Percentiles rank a stretch among this genome's conserved stretches.
These are phyloP conservation scores for Matsumyia berberina DNA, from an alignment of 2,888 invertebrate genomes.

Conservation along the genomic window DNA sequence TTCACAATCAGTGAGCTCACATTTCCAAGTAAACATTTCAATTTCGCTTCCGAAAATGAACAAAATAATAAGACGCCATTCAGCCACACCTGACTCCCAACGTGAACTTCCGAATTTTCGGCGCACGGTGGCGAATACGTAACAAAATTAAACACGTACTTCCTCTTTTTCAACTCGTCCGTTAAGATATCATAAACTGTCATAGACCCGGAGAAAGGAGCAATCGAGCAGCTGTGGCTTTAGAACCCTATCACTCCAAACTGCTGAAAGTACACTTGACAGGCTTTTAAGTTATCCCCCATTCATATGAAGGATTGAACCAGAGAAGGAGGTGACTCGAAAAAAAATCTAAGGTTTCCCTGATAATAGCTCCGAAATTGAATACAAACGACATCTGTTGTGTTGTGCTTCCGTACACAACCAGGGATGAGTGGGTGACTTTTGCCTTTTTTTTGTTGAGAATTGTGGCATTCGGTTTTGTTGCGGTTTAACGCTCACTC, in stretches of 20 bases:
- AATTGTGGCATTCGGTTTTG: neutral
- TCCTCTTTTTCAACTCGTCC: neutral
- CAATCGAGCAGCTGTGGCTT: neutral
- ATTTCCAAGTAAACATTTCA: neutral
- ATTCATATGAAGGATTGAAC: neutral
- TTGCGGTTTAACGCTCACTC: neutral
- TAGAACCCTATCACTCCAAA: neutral
- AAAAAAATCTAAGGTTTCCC: neutral
- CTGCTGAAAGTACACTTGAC: neutral
- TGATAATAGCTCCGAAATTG: neutral
- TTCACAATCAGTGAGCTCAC: too few species aligned
- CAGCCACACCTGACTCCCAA: neutral
- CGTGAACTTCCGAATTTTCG: neutral
- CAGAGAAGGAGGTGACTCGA: neutral
- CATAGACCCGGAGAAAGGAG: neutral
- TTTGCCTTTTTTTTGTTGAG: neutral
- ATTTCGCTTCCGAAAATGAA: neutral
- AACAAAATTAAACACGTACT: constrained; percentile 3
- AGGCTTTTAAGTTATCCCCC: constrained; percentile 24
- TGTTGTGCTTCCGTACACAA: neutral
- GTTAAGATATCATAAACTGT: constrained; percentile 2
- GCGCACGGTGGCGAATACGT: constrained; percentile 12
- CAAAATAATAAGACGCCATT: neutral
- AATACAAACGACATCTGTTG: constrained; percentile 23
- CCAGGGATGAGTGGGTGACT: too few species aligned